Conservation (phyloP, 2,797 vertebrate species). For the Zonotrichia albicollis region DNA sequence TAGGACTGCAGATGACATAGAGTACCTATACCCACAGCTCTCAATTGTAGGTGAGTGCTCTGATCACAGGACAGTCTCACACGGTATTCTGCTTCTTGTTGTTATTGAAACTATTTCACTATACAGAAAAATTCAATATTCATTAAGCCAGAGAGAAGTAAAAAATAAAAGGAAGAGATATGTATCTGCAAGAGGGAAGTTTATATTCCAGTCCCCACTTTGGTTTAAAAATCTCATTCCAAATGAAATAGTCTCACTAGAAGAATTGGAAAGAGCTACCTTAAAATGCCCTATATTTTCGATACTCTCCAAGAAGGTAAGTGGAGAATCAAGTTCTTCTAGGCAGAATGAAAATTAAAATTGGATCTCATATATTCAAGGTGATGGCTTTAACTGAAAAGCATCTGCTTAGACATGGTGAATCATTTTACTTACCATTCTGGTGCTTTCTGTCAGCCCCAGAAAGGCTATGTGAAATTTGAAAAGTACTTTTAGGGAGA, state of each 20-base stretch:
- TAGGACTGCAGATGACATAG: neutral
- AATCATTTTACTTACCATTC: neutral
- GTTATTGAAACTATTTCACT: neutral
- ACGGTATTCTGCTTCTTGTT: neutral
- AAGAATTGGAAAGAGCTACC: neutral
- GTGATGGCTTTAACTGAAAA: neutral
- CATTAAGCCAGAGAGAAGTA: neutral
- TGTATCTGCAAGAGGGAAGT: fast-evolving
- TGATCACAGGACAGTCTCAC: neutral
- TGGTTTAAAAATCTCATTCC: neutral
- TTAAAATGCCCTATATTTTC: neutral
- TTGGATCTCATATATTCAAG: neutral
- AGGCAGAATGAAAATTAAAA: neutral
- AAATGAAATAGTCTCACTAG: neutral
- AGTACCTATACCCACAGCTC: neutral
- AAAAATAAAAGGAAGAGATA: neutral
- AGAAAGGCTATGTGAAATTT: neutral
- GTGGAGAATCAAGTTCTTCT: neutral
- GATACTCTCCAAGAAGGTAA: neutral
- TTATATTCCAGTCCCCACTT: neutral
- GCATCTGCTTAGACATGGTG: neutral
- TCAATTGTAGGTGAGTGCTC: neutral
- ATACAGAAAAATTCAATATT: neutral
- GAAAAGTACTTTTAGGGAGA: neutral
- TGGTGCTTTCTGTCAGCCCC: neutral